phyloP scores from a whole-genome alignment of 2,113 vertebrate genomes.

The Salvator merianae region DNA sequence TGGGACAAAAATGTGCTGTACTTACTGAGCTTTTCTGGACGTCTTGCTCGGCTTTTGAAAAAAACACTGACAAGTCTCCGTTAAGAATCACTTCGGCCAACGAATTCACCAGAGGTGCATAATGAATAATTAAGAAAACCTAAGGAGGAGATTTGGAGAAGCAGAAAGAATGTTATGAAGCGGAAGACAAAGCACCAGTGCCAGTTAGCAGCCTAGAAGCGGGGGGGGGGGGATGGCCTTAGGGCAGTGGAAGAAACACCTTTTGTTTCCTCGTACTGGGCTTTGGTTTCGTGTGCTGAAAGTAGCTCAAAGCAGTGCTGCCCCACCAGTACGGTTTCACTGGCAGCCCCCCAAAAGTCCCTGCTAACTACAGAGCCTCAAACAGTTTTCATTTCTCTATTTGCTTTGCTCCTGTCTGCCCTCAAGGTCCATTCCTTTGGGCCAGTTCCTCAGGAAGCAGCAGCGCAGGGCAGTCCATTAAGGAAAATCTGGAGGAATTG shows the following conservation, averaged over 20 bases:
- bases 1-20: conserved; percentile 31
- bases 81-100: conserved; percentile 95
- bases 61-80: conserved; percentile 91
- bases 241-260: too few species aligned
- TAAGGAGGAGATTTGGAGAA: conserved; percentile 55
- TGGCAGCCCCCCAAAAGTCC: too few species aligned
- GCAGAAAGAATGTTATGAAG: neutral
- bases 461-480: neutral
- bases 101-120: conserved; percentile 90
- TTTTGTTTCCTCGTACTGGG: too few species aligned
- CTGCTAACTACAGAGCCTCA: too few species aligned
- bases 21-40: conserved; percentile 86
- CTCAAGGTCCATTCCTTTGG: neutral
- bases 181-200: too few species aligned
- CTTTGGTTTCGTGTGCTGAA: too few species aligned
- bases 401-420: too few species aligned
- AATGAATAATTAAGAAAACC: conserved; percentile 98
- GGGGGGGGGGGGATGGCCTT: too few species aligned
- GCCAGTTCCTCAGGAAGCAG: neutral
- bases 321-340: too few species aligned
- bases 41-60: conserved; percentile 79
- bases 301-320: too few species aligned
- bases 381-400: neutral
- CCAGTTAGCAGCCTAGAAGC: too few species aligned
- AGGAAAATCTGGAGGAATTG: neutral